phyloP scores from a whole-genome alignment of 2,888 invertebrate species.

The Lepidocyrtinus sp. region DNA sequence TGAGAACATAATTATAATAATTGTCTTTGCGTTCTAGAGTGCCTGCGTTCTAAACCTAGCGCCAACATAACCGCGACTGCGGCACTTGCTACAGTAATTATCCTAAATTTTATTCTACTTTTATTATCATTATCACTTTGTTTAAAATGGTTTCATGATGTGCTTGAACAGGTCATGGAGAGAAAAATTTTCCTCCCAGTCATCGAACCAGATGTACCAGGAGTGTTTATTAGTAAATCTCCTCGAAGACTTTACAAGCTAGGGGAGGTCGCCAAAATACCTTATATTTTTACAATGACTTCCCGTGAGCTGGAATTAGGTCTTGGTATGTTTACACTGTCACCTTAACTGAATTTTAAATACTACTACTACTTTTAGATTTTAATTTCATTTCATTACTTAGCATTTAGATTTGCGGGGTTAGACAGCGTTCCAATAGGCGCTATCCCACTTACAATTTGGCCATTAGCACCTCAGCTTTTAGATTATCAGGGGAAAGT shows the following conservation, averaged over 20 bases:
- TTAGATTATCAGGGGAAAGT: constrained; percentile 60
- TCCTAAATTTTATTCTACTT: not conserved
- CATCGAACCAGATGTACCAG: constrained; percentile 55
- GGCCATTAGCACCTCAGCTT: constrained; percentile 53
- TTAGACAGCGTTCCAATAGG: constrained; percentile 50
- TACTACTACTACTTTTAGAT: not conserved
- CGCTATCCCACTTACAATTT: constrained; percentile 40
- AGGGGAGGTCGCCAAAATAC: constrained; percentile 49
- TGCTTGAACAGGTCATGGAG: constrained; percentile 48
- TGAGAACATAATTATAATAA: too few species aligned
- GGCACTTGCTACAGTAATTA: constrained; percentile 37
- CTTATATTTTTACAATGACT: constrained; percentile 57
- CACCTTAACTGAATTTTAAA: not conserved
- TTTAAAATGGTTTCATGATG: not conserved
- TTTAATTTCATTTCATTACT: constrained; percentile 1
- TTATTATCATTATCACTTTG: not conserved
- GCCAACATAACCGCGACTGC: constrained; percentile 44
- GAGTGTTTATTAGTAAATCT: constrained; percentile 52
- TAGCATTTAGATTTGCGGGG: constrained; percentile 58
- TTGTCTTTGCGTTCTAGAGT: too few species aligned
- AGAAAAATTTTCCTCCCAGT: constrained; percentile 56
- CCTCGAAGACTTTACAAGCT: constrained; percentile 44
- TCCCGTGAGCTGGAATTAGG: constrained; percentile 56
- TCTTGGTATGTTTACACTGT: constrained; percentile 30
- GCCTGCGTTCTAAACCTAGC: constrained; percentile 32